Base-by-base conservation (phyloP, 2,888 invertebrate species). In the Stramonita haemastoma region DNA sequence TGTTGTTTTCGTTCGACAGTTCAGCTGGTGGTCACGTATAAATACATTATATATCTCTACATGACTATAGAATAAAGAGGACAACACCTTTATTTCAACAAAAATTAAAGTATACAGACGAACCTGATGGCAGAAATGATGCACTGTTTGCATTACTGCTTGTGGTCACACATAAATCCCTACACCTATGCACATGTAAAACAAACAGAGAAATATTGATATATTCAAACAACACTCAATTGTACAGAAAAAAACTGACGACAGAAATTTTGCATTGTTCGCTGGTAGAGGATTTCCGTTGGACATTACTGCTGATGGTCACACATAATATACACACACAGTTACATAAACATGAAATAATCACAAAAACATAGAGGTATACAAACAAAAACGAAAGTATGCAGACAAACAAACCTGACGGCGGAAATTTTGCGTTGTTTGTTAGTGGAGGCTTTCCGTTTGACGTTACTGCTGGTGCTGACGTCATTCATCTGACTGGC, bases 401-500 rank as follows among this genome's bases (percentile, higher is more conserved):
- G 34, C 22, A 34, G 34, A 36, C 22, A 36, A 8, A 77, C 77
- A 2, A 70, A 81, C 88, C 32, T 84, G 83, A 32, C 36, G 66
- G 88, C 26, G 36, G 88, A 88, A 19, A 84, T 84, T 56, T 88
- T 88, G 11, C 88, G 88, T 22, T 81, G 83, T 34, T 88, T 88
- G 83, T 15, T 22, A 13, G 88, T 19, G n/a, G 57, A 22, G 4
- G 77, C 66, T 57, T 60, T 60, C 13, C 70, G 66, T n/a, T 60
- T 88, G 83, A 66, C 83, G 32, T 22, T 36, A 46, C 88, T 88
- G 88, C 88, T 88, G 70, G 60, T 85, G 57, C 57, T 57, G 17
- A 84, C 29, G 57, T 84, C 84, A n/a, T 85, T 85, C 84, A 85
- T n/a, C 57, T 29, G 57, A n/a, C 84, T 57, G 57, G 29, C 19